A percentile compares a stretch with the other conserved stretches of the same genome.
Conservation (phyloP, 2,888 invertebrate genomes). For the Brachyptera putata region DNA sequence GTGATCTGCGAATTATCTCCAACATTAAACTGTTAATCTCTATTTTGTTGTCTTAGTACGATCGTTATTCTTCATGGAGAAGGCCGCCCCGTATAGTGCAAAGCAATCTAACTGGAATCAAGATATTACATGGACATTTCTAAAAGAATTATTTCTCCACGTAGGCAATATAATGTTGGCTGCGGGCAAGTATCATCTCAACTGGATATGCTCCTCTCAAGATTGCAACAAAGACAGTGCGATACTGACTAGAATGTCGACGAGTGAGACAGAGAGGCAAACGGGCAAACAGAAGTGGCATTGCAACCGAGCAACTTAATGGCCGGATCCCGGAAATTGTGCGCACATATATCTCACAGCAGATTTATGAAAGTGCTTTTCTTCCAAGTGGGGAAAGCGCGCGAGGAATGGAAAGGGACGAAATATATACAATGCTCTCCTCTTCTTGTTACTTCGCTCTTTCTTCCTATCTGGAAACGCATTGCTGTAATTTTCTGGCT, state of each 20-base stretch:
- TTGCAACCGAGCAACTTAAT: conserved; percentile 51
- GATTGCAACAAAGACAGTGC: conserved; percentile 45
- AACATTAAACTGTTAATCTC: conserved; percentile 23
- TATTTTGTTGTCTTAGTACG: conserved; percentile 23
- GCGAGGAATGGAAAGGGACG: conserved; percentile 27
- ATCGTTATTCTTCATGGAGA: conserved; percentile 23
- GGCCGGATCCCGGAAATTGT: conserved; percentile 88
- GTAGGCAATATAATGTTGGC: conserved; percentile 20
- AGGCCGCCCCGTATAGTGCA: background rate
- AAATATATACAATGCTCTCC: conserved; percentile 34
- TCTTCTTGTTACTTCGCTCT: conserved; percentile 22
- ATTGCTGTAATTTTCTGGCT: conserved; percentile 34
- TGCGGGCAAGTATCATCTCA: conserved; percentile 13
- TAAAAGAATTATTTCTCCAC: conserved; percentile 28
- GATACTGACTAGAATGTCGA: conserved; percentile 33
- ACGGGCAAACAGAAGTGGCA: conserved; percentile 28
- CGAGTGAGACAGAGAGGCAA: conserved; percentile 33
- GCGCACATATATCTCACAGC: conserved; percentile 84
- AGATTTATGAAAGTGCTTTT: conserved; percentile 85
- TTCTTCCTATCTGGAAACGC: conserved; percentile 33
- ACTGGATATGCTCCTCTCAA: conserved; percentile 37
- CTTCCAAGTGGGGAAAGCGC: conserved; percentile 50
- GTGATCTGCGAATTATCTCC: conserved; percentile 23
- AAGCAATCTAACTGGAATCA: conserved; percentile 21
- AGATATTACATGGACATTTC: conserved; percentile 28